Conservation (phyloP, 2,888 invertebrate genomes). For the Ectropis crepuscularia region DNA sequence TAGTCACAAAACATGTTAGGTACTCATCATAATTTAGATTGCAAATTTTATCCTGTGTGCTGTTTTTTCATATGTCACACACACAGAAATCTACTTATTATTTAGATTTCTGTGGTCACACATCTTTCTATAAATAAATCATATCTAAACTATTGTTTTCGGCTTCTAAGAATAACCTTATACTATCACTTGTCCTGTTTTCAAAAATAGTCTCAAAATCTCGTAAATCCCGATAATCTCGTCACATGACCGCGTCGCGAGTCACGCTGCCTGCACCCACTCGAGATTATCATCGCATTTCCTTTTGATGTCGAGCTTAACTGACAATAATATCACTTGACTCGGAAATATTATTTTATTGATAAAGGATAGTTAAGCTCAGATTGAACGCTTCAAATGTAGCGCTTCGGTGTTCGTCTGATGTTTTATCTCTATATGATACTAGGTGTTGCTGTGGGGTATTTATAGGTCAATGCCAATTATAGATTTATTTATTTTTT, state of each 20-base stretch:
- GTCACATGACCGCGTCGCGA: constrained; percentile 16
- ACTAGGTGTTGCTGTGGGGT: not conserved
- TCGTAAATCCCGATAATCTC: constrained; percentile 14
- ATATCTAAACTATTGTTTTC: not conserved
- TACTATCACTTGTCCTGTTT: not conserved
- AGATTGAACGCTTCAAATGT: constrained; percentile 6
- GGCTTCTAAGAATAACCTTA: constrained; percentile 2
- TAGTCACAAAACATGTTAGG: too few species aligned
- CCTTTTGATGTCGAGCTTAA: constrained; percentile 13
- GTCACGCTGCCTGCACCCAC: not conserved
- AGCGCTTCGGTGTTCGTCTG: not conserved
- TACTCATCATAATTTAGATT: too few species aligned
- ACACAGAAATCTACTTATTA: too few species aligned
- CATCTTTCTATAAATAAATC: not conserved
- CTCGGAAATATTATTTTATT: not conserved
- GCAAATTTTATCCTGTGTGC: too few species aligned
- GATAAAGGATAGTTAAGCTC: not conserved
- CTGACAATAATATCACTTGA: not conserved
- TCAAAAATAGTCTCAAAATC: not conserved
- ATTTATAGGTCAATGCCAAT: not conserved
- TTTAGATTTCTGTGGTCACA: not conserved
- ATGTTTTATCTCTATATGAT: too few species aligned
- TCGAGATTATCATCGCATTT: not conserved
- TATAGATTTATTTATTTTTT: too few species aligned
- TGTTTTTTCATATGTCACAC: too few species aligned